Evolutionary conservation across 2,888 invertebrate species (phyloP), one percentile per base, ranked within the genome.

Genomic region (Caenorhabditis zanzibari): DNA sequence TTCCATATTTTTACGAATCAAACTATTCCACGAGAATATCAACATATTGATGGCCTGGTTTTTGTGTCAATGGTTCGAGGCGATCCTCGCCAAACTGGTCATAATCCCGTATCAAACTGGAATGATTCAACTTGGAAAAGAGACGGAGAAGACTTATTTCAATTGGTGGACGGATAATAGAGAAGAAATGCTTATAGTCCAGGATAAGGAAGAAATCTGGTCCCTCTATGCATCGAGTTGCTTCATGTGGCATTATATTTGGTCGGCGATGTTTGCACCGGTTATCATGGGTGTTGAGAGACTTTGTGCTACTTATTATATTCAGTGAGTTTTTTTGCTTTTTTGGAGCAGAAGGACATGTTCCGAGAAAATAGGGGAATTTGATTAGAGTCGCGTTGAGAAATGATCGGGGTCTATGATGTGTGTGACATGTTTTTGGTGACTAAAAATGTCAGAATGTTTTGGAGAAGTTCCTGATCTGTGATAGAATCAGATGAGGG

Each of bases 211-310:
- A 3, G 68, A 68, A 0, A 54, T 68, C 4, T 38, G 38, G 54
- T 24, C 52, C 1, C 19, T 68, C 7, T 68, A 54, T 22, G 35
- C 49, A 9, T 49, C 68, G 0, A 38, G 68, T 26, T 68, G 35
- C 28, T 68, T 68, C 24, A 35, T 68, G 24, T 68, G 68, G 68
- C 68, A 68, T 38, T 68, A 68, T 38, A 68, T 68, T 4, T 52
- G 24, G 24, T 68, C 68, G 0, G 68, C 32, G 54, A 68, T 68
- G 14, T 54, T 68, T 38, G 68, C 54, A 19, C 68, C 68, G 2
- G 38, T 68, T 22, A 10, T 68, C 10, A 54, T 68, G 12, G 54
- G 52, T 14, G 52, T 68, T 7, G 68, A 68, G 38, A n/a, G 68
- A 24, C 24, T 52, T 1, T 54, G 52, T 54, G 68, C 68, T 16